Evolutionary conservation across 2,888 invertebrate species (phyloP).

Genomic region (Psococerastis gibbosa): DNA sequence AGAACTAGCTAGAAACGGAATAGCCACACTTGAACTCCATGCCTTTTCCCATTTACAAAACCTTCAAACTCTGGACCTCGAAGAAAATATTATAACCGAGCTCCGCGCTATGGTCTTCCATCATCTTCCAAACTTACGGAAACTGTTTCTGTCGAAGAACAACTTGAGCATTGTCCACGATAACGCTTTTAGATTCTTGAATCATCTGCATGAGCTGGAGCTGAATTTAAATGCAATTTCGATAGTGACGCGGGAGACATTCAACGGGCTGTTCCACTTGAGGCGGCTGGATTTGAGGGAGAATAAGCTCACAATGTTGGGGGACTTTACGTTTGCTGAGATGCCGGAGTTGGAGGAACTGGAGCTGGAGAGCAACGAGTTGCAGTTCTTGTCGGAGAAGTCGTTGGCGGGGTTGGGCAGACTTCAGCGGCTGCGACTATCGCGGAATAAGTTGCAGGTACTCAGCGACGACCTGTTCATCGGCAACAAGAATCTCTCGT

Average conservation of each 20-base stretch:
- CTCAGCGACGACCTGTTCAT: conserved; percentile 52
- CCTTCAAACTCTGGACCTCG: conserved; percentile 46
- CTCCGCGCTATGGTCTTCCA: conserved; percentile 52
- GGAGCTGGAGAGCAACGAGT: conserved; percentile 33
- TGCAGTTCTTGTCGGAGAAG: conserved; percentile 49
- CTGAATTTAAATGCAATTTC: conserved; percentile 58
- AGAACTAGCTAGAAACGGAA: conserved; percentile 46
- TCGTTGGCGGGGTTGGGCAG: conserved; percentile 59
- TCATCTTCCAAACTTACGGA: conserved; percentile 48
- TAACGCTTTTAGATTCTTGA: conserved; percentile 56
- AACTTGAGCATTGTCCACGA: conserved; percentile 68
- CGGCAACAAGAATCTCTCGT: conserved; percentile 49
- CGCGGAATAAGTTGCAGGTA: conserved; percentile 53
- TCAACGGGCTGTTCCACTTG: conserved; percentile 54
- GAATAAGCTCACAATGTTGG: conserved; percentile 57
- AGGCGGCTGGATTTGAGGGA: conserved; percentile 51
- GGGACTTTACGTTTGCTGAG: conserved; percentile 61
- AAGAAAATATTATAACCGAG: conserved; percentile 56
- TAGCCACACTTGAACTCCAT: conserved; percentile 43
- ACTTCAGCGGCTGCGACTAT: conserved; percentile 48
- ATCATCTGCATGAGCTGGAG: conserved; percentile 58
- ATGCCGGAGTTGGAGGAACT: conserved; percentile 52
- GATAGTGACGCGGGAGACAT: conserved; percentile 54
- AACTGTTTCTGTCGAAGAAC: conserved; percentile 68
- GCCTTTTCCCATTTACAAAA: conserved; percentile 55